phyloP scores from a whole-genome alignment of 2,888 invertebrate genomes.

The Homarus gammarus region DNA sequence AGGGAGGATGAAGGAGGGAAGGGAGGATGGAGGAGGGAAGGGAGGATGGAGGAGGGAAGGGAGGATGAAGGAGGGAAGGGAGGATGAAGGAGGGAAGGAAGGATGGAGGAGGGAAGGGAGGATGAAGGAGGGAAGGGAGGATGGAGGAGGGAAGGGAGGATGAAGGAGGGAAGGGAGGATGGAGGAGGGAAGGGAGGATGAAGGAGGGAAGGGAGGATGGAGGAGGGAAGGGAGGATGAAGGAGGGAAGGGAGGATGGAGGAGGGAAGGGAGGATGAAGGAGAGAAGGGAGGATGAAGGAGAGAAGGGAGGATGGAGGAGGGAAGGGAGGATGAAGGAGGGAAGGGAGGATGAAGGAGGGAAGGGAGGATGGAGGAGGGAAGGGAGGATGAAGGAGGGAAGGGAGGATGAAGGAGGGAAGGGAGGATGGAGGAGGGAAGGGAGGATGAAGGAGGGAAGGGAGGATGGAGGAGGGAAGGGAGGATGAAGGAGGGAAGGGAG shows the following conservation, averaged over 20 bases:
- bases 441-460: neutral
- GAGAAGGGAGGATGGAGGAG: neutral
- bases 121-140: neutral
- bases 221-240: neutral
- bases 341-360: neutral
- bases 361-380: neutral
- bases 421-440: neutral
- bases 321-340: neutral
- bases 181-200: neutral
- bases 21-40: neutral
- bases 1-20: neutral
- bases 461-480: too few species aligned
- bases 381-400: neutral
- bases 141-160: neutral
- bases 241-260: slow-evolving; percentile 1
- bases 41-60: neutral
- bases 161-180: neutral
- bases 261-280: neutral
- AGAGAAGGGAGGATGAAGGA: neutral
- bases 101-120: neutral
- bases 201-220: neutral
- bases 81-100: neutral
- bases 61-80: neutral
- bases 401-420: neutral
- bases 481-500: neutral